Evolutionary conservation across 2,797 vertebrate species (phyloP), one percentile per base, ranked within the genome.

Genomic region (Hafferia zeledoni): DNA sequence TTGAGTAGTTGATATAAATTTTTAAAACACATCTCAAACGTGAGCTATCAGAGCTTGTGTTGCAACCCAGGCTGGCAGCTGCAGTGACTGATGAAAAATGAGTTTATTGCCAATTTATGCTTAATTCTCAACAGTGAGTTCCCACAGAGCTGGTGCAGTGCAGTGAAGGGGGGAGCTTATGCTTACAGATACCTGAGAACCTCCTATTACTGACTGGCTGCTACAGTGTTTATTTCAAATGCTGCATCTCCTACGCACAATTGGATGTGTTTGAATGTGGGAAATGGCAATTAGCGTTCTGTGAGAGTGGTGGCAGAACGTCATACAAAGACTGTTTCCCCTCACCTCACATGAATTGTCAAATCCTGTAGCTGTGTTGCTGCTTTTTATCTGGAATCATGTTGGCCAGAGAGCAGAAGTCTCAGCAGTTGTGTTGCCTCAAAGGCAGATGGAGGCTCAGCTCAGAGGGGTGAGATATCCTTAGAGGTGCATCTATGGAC

Each of bases 371-470:
- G 28, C 11, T 16, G 52, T 2, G 30, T 17, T 11, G 41, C 18
- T 84, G 22, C 27, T 60, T 30, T 46, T 68, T 47, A 20, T n/a
- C 28, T 55, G 19, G 13, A n/a, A 14, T 5, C 7, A 3, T 27
- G 17, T 0, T 74, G 47, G 41, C 31, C 12, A 37, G n/a, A 49
- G 60, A 30, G 14, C 23, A 12, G 33, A 52, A 41, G 52, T 15
- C 12, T 2, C 13, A 27, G 50, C 25, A 6, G 5, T 17, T 4
- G 4, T 28, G n/a, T 37, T 55, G 39, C 23, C 30, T 31, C 17
- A 7, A 13, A 30, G 65, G n/a, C n/a, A 56, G 24, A 1, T 20
- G 1, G 0, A 0, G 5, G 8, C 56, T 70, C 15, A 3, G 23
- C 16, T 30, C 15, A 9, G 10, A 5, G 25, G 9, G 6, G 2